Percentiles rank a stretch among this genome's conserved stretches.
phyloP scores from a whole-genome alignment of 1,140 invertebrate species.

The Atta colombica region DNA sequence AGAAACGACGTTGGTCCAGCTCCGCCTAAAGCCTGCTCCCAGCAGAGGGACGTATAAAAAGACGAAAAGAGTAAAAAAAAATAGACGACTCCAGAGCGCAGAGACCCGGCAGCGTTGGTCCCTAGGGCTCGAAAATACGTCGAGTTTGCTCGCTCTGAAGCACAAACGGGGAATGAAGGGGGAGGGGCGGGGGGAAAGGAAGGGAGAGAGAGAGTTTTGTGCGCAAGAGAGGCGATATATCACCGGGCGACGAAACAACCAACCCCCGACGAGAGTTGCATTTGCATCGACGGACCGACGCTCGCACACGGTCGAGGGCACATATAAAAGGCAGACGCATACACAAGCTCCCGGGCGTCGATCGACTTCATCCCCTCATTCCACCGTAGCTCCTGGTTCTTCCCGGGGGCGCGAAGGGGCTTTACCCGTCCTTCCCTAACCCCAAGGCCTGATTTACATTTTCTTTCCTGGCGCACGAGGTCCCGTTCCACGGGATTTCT shows the following conservation, averaged over 20 bases:
- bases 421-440: constrained; percentile 71
- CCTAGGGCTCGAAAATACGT: constrained; percentile 77
- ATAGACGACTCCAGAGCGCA: constrained; percentile 70
- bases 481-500: constrained; percentile 69
- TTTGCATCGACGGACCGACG: constrained; percentile 82
- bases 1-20: constrained; percentile 73
- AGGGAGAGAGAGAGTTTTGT: constrained; percentile 62
- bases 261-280: constrained; percentile 83
- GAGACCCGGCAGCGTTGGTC: constrained; percentile 66
- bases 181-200: no score
- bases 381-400: constrained; percentile 49
- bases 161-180: constrained; percentile 33
- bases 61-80: constrained; percentile 68
- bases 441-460: constrained; percentile 81
- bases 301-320: constrained; percentile 56
- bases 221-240: constrained; percentile 81
- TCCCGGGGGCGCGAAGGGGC: constrained; percentile 69
- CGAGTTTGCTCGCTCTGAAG: constrained; percentile 63
- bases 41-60: constrained; percentile 70
- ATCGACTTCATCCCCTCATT: constrained; percentile 77
- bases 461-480: constrained; percentile 78
- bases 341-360: constrained; percentile 65
- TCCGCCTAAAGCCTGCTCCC: constrained; percentile 83
- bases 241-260: constrained; percentile 83
- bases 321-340: constrained; percentile 61